These are phyloP conservation scores for Acrobasis repandana DNA, from an alignment of 2,888 invertebrate genomes.

Conservation along the genomic window DNA sequence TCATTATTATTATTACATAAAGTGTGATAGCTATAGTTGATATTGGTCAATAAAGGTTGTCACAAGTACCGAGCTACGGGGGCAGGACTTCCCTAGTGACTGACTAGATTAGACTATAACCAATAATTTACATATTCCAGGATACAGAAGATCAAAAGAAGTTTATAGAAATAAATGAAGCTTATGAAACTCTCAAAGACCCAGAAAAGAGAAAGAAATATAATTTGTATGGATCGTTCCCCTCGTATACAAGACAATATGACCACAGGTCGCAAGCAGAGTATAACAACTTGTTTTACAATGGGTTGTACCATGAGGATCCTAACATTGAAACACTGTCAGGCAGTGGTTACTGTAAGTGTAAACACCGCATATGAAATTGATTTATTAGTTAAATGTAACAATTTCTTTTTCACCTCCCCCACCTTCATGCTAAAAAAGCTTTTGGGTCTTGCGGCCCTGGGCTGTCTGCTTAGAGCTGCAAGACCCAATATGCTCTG, in stretches of 20 bases:
- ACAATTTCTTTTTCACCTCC: too few relatives aligned
- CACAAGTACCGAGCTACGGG: not conserved
- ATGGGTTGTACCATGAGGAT: conserved; percentile 94
- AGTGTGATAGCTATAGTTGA: too few relatives aligned
- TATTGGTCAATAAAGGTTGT: not conserved
- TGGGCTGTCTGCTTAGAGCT: too few relatives aligned
- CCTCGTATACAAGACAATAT: conserved; percentile 75
- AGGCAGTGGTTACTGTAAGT: conserved; percentile 88
- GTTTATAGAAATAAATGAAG: conserved; percentile 90
- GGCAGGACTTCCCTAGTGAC: not conserved
- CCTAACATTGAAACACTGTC: conserved; percentile 90
- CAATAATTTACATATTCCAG: conserved; percentile 64
- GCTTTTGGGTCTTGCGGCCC: too few relatives aligned
- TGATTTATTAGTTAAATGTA: not conserved
- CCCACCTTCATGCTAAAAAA: too few relatives aligned
- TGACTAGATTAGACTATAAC: not conserved
- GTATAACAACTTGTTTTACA: conserved; percentile 92
- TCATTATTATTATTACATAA: too few relatives aligned
- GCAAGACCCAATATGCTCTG: too few relatives aligned
- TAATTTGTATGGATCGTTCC: conserved; percentile 89
- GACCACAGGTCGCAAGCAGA: conserved; percentile 82
- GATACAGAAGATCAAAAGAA: conserved; percentile 88
- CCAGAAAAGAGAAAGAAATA: conserved; percentile 89
- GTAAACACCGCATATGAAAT: not conserved
- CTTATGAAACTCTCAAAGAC: conserved; percentile 94